phyloP scores from a whole-genome alignment of 2,888 invertebrate genomes.

The Eupithecia abbreviata region DNA sequence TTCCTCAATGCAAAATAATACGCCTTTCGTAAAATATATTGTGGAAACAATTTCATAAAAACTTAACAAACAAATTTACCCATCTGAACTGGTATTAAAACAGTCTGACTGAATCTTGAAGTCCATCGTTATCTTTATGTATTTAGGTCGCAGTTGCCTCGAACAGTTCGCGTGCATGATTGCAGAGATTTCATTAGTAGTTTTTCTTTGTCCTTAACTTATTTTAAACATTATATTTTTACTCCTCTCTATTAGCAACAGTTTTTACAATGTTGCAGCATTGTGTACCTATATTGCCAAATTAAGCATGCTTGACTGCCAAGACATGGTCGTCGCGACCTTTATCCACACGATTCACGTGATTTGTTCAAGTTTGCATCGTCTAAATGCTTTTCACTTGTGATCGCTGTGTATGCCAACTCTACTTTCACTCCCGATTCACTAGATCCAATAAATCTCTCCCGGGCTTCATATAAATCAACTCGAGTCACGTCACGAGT shows the following conservation, averaged over 20 bases:
- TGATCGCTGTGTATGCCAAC: conserved; percentile 62
- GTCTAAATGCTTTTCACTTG: conserved; percentile 59
- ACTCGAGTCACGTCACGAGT: conserved; percentile 50
- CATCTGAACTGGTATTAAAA: conserved; percentile 36
- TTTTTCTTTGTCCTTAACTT: conserved; percentile 47
- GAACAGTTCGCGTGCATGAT: conserved; percentile 53
- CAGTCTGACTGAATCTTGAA: conserved; percentile 51
- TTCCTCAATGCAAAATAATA: conserved; percentile 6
- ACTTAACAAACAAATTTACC: not conserved
- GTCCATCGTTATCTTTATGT: conserved; percentile 59
- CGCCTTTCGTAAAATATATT: not conserved
- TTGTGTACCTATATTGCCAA: conserved; percentile 42
- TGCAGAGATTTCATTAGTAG: conserved; percentile 47
- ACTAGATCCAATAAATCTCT: conserved; percentile 57
- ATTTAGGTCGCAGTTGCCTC: conserved; percentile 64
- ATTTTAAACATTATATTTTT: conserved; percentile 38
- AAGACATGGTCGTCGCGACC: conserved; percentile 54
- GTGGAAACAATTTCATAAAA: not conserved
- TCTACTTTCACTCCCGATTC: conserved; percentile 63
- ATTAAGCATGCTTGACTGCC: conserved; percentile 51
- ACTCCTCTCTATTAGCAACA: conserved; percentile 25
- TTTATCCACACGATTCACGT: conserved; percentile 53
- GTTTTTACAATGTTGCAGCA: conserved; percentile 29
- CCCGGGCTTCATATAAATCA: conserved; percentile 55
- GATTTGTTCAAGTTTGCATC: conserved; percentile 49